phyloP scores from a whole-genome alignment of 1,140 invertebrate species.

The Cotesia glomerata region DNA sequence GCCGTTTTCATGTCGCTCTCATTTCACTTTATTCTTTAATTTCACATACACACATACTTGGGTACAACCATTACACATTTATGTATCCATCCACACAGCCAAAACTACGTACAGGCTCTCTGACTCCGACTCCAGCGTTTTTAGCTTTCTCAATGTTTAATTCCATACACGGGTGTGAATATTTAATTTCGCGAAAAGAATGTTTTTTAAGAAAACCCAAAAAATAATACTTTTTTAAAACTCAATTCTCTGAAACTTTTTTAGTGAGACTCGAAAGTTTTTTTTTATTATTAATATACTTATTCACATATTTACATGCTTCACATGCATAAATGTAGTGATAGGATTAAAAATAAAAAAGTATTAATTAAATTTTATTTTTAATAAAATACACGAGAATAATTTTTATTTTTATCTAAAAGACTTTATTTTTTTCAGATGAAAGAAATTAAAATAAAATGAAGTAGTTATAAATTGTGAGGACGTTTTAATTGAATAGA shows the following conservation, averaged over 20 bases:
- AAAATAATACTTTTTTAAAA: background rate
- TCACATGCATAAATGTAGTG: no score
- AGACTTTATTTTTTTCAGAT: constrained; percentile 1
- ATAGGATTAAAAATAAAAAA: no score
- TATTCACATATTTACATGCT: no score
- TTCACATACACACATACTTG: background rate
- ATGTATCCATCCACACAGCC: background rate
- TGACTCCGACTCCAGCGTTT: background rate
- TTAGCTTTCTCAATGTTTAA: constrained; percentile 18
- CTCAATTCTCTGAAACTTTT: background rate
- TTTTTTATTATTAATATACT: no score
- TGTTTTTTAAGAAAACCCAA: background rate
- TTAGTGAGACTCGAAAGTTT: no score
- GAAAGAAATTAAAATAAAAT: background rate
- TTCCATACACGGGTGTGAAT: constrained; percentile 13
- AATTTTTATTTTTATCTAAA: constrained; percentile 1
- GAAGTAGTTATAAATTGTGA: constrained; percentile 9
- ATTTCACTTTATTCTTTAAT: constrained; percentile 2
- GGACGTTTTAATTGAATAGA: constrained; percentile 13
- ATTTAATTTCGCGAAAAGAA: constrained; percentile 6
- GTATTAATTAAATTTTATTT: no score
- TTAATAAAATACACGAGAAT: background rate
- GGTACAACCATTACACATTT: background rate
- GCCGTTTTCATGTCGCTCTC: constrained; percentile 1
- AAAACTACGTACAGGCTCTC: background rate